Percentiles rank a stretch among this genome's conserved stretches.
These are phyloP conservation scores for Phyllotis vaccarum DNA, from an alignment of 2,797 vertebrate species.

Conservation along the genomic window DNA sequence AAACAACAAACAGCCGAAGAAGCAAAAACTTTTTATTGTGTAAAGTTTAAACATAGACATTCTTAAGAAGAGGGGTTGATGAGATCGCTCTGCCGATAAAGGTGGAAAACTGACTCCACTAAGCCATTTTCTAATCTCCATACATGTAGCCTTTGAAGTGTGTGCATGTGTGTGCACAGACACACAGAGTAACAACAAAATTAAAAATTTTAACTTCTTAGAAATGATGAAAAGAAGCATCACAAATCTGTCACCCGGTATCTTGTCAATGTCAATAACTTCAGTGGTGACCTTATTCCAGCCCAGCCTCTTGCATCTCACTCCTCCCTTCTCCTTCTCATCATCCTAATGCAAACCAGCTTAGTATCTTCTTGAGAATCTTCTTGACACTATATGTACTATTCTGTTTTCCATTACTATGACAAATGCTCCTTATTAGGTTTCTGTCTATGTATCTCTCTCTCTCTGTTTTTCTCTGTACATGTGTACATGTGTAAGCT, in stretches of 20 bases:
- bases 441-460: neutral
- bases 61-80: neutral
- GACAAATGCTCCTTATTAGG: neutral
- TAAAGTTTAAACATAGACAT: neutral
- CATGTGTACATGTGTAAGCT: neutral
- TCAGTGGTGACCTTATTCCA: neutral
- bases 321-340: neutral
- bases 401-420: neutral
- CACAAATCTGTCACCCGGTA: neutral
- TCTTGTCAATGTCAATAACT: neutral
- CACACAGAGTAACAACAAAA: neutral
- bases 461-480: no score
- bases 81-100: neutral
- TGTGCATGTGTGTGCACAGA: neutral
- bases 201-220: neutral
- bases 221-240: neutral
- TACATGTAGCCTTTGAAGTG: neutral
- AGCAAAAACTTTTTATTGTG: neutral
- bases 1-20: neutral
- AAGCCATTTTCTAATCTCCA: neutral
- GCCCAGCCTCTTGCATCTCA: neutral
- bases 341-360: neutral
- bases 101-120: neutral
- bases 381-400: neutral
- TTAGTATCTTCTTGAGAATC: neutral